Evolutionary conservation across 37 sponge, comb jelly and placozoan species (phyloP), one percentile per base, ranked within the genome.

Genomic region (Dysidea cf. avara): DNA sequence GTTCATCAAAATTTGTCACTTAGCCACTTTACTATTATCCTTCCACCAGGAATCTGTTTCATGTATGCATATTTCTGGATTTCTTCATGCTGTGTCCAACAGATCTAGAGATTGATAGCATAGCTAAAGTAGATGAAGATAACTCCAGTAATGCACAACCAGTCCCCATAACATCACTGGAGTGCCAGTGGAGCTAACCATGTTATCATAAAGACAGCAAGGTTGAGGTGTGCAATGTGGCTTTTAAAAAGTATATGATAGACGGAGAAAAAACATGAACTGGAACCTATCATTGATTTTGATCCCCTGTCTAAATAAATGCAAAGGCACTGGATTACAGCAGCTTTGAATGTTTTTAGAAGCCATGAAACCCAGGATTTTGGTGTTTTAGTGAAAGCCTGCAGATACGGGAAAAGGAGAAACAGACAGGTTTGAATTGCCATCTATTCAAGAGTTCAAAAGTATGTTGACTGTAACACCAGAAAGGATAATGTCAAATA

Each of bases 121-220:
- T 34, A 61, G 62, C 32, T 61, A 61, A 31, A 31, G 33, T 18
- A n/a, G n/a, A n/a, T n/a, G n/a, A n/a, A n/a, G n/a, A n/a, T n/a
- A n/a, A n/a, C n/a, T 28, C 56, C 22, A 28, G 26, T 55, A 32
- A 60, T 24, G 75, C 60, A 12, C 18, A 58, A 25, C 25, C 34
- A 29, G 47, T 75, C 29, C 75, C 75, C 18, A 49, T 60, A 7
- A 75, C 75, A 58, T 75, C 64, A 38, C 29, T 17, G 38, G 50
- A 17, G 13, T 75, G 75, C 61, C 47, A 75, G 32, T 75, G 75
- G 75, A 75, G 61, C 17, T 18, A 28, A 39, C 64, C 75, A 22
- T 31, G 52, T 20, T 46, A 47, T 17, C 24, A 64, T 48, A 75
- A 75, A 52, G 75, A 75, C 22, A 22, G 63, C 52, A 60, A 62